Conservation (phyloP, 1,140 invertebrate genomes). For the Bombus sylvicola region DNA sequence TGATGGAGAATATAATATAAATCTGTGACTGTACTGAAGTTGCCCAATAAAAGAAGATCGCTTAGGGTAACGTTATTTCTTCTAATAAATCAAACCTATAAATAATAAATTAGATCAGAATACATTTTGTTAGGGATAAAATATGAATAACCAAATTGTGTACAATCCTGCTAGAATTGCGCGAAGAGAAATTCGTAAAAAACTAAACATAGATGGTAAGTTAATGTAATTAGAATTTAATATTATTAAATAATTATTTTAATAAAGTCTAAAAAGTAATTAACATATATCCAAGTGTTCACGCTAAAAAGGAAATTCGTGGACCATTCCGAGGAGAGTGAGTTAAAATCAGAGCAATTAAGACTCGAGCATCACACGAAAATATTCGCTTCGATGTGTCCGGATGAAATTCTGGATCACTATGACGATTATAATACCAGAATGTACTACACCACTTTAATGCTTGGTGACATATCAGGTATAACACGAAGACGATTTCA, state of each 20-base stretch:
- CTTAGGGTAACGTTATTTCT: neutral
- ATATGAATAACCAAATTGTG: neutral
- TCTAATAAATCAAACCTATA: neutral
- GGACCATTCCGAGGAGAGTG: neutral
- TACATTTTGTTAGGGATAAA: too few species aligned
- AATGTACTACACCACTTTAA: slow-evolving; percentile 84
- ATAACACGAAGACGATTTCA: slow-evolving; percentile 2
- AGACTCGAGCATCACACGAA: slow-evolving; percentile 77
- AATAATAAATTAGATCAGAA: neutral
- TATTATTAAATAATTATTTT: too few species aligned
- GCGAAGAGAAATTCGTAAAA: neutral
- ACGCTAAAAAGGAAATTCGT: neutral
- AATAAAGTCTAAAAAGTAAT: neutral
- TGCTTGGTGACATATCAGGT: slow-evolving; percentile 86
- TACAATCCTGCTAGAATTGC: neutral
- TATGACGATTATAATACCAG: slow-evolving; percentile 82
- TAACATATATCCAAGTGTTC: neutral
- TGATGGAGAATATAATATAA: neutral
- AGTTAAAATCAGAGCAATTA: too few species aligned
- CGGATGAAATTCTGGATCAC: slow-evolving; percentile 85
- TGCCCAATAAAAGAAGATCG: slow-evolving; percentile 6
- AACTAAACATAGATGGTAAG: neutral
- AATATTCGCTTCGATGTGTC: slow-evolving; percentile 85
- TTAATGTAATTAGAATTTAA: neutral
- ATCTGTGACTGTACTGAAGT: neutral